These are phyloP conservation scores for Danio aesculapii DNA, from an alignment of 2,797 vertebrate genomes.

Conservation along the genomic window DNA sequence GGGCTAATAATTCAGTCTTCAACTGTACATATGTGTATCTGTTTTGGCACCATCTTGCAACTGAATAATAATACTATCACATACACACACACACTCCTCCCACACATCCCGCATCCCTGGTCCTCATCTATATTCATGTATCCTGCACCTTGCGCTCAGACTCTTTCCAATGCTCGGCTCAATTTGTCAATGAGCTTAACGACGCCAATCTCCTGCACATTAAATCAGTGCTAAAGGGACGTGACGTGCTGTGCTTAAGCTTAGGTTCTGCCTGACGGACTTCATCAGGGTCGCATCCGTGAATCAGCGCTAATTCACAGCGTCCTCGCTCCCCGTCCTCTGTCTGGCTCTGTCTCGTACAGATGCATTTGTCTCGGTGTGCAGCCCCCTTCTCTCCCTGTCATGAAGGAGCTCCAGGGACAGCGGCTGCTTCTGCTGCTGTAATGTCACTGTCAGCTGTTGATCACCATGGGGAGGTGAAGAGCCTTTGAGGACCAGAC, in stretches of 20 bases:
- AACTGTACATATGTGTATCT: no score
- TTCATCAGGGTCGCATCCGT: slow-evolving; percentile 39
- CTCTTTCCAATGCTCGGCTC: slow-evolving; percentile 29
- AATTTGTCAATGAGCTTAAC: slow-evolving; percentile 50
- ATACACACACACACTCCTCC: not conserved
- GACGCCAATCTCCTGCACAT: slow-evolving; percentile 26
- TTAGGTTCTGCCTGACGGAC: slow-evolving; percentile 20
- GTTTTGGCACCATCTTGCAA: no score
- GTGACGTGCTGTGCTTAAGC: slow-evolving; percentile 34
- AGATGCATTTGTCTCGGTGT: slow-evolving; percentile 33
- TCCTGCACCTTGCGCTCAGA: slow-evolving; percentile 32
- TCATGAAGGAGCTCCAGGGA: slow-evolving; percentile 30
- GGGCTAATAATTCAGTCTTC: no score
- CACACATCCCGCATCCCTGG: not conserved
- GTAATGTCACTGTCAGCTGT: slow-evolving; percentile 46
- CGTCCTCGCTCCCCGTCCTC: slow-evolving; percentile 10
- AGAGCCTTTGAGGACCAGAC: slow-evolving; percentile 31
- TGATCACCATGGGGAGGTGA: slow-evolving; percentile 40
- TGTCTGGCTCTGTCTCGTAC: slow-evolving; percentile 6
- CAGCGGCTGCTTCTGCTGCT: slow-evolving; percentile 17
- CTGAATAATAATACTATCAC: no score
- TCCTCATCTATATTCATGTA: slow-evolving; percentile 42
- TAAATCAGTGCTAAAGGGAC: slow-evolving; percentile 47
- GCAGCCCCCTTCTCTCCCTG: slow-evolving; percentile 37
- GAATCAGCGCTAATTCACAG: slow-evolving; percentile 39